Conservation (phyloP, 2,113 vertebrate genomes). For the Empidonax traillii region DNA sequence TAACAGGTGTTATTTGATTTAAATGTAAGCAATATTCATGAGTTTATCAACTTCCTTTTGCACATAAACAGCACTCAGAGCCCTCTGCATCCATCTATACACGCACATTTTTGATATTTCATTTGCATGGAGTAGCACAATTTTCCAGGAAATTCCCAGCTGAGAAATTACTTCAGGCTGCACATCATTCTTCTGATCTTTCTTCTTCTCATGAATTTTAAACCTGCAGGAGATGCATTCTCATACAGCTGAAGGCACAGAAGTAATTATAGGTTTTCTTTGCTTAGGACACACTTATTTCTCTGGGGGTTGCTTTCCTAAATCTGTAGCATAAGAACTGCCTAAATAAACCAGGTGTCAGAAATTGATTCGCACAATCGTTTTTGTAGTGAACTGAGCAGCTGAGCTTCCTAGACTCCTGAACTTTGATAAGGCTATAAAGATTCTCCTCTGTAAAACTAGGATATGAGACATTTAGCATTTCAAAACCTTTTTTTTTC, state of each 20-base stretch:
- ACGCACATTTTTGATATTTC: not conserved
- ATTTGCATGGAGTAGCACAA: not conserved
- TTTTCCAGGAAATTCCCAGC: slow-evolving; percentile 38
- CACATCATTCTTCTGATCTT: slow-evolving; percentile 35
- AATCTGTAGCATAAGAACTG: fast-evolving
- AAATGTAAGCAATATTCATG: not conserved
- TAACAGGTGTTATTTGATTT: not conserved
- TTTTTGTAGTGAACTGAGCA: not conserved
- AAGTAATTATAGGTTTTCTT: slow-evolving; percentile 48
- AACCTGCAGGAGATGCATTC: slow-evolving; percentile 42
- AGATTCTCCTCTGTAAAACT: slow-evolving; percentile 32
- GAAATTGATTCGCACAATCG: not conserved
- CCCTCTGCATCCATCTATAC: not conserved
- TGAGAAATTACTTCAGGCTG: slow-evolving; percentile 29
- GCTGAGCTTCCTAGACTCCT: slow-evolving; percentile 20
- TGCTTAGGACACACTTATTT: slow-evolving; percentile 36
- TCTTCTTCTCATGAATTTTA: slow-evolving; percentile 42
- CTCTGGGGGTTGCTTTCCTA: slow-evolving; percentile 1
- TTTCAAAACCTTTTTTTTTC: not conserved
- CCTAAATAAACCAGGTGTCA: slow-evolving; percentile 33
- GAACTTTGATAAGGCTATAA: slow-evolving; percentile 35
- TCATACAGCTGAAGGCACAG: slow-evolving; percentile 25
- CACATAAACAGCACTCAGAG: not conserved
- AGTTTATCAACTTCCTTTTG: not conserved
- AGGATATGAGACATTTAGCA: not conserved